Evolutionary conservation across 2,113 vertebrate species (phyloP).

Genomic region (Chrysemys picta): DNA sequence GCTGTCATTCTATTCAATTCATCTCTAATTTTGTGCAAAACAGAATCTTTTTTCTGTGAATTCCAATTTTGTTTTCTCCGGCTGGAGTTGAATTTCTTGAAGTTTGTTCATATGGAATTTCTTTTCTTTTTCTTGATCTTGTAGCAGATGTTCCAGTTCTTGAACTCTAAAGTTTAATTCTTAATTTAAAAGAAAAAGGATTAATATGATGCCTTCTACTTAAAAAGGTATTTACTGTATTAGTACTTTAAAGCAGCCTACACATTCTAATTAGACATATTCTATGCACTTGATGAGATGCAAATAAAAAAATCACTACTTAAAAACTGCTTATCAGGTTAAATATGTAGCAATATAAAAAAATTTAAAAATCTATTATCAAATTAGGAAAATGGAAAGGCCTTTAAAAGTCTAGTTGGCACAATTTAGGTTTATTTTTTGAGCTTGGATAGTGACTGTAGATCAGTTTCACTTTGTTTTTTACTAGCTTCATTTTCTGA

Average conservation of each 20-base stretch:
- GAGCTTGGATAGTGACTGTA: too few species aligned
- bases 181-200: conserved; percentile 60
- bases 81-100: conserved; percentile 84
- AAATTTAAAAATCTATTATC: too few species aligned
- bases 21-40: conserved; percentile 82
- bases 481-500: too few species aligned
- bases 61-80: conserved; percentile 83
- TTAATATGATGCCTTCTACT: not conserved
- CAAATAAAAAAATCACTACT: not conserved
- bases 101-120: conserved; percentile 79
- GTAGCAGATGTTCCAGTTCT: conserved; percentile 84
- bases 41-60: conserved; percentile 85
- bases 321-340: not conserved
- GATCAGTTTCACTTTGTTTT: too few species aligned
- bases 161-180: conserved; percentile 83
- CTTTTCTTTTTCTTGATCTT: conserved; percentile 86
- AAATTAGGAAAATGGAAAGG: not conserved
- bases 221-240: not conserved
- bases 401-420: not conserved
- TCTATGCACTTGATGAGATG: not conserved
- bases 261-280: not conserved
- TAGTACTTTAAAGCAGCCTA: not conserved
- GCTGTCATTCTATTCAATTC: conserved; percentile 81
- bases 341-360: too few species aligned
- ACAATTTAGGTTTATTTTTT: not conserved